Conservation (phyloP, 2,888 invertebrate species). For the Abrostola tripartita region DNA sequence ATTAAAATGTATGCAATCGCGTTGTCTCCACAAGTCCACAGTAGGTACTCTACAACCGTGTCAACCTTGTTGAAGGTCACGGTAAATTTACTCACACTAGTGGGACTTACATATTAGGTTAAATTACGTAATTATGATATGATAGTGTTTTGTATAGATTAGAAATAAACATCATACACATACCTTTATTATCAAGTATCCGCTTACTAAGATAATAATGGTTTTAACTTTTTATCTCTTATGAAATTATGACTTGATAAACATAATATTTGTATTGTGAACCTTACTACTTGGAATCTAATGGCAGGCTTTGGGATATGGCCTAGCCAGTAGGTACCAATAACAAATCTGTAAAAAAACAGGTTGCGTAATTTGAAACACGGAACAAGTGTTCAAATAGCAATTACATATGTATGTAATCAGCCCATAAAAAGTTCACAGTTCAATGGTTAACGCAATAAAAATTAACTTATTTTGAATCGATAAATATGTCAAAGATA, state of each 20-base stretch:
- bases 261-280: not conserved
- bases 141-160: not conserved
- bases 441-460: constrained; percentile 46
- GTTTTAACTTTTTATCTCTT: constrained; percentile 2
- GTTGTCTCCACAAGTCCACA: not conserved
- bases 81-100: constrained; percentile 15
- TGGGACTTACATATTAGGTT: not conserved
- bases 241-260: constrained; percentile 5
- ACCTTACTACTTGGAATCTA: not conserved
- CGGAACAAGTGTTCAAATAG: constrained; percentile 4
- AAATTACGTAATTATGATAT: not conserved
- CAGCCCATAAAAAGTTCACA: constrained; percentile 34
- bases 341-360: constrained; percentile 7
- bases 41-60: constrained; percentile 8
- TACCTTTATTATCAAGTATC: constrained; percentile 29
- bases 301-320: not conserved
- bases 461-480: constrained; percentile 38
- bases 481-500: constrained; percentile 40
- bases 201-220: constrained; percentile 23
- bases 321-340: not conserved
- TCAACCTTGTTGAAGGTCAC: constrained; percentile 40
- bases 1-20: constrained; percentile 27
- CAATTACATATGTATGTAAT: constrained; percentile 24
- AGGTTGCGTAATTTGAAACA: constrained; percentile 9
- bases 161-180: constrained; percentile 10